Conservation (phyloP, 92 coral and sea anemone species). For the Actinostola sp. region DNA sequence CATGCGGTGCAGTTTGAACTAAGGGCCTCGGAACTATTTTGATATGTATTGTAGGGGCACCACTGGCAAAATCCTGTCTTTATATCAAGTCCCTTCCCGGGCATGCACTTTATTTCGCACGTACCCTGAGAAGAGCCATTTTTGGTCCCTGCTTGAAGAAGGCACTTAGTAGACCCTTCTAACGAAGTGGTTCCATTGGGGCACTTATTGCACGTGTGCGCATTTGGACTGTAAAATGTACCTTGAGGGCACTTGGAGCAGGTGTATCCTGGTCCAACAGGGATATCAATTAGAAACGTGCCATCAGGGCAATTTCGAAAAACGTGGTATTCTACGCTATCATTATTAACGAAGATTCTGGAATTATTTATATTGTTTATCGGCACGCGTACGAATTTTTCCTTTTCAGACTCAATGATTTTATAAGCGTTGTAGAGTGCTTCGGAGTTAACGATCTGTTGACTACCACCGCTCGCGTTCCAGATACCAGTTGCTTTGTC, state of each 20-base stretch:
- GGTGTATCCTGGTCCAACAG: conserved; percentile 15
- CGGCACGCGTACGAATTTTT: neutral
- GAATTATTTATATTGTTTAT: neutral
- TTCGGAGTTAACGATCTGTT: neutral
- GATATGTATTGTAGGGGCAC: conserved; percentile 63
- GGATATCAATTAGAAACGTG: conserved; percentile 17
- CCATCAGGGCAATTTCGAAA: conserved; percentile 21
- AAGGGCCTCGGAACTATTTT: conserved; percentile 35
- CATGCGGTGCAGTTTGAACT: conserved; percentile 57
- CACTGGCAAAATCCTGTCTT: conserved; percentile 62
- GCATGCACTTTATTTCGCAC: conserved; percentile 52
- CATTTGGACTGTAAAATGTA: conserved; percentile 30
- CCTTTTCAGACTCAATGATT: neutral
- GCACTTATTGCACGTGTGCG: conserved; percentile 55
- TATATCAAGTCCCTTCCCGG: conserved; percentile 47
- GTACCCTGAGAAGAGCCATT: neutral
- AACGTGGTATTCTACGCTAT: neutral
- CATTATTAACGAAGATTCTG: neutral
- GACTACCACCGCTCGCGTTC: neutral
- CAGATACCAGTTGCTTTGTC: conserved; percentile 20
- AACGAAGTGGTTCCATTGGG: conserved; percentile 49
- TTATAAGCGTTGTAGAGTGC: neutral
- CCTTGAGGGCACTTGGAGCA: conserved; percentile 72
- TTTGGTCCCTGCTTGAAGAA: neutral
- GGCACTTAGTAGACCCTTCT: conserved; percentile 38